A percentile compares a stretch with the other conserved stretches of the same genome.
phyloP scores from a whole-genome alignment of 2,797 vertebrate species.

The Cirrhinus molitorella region DNA sequence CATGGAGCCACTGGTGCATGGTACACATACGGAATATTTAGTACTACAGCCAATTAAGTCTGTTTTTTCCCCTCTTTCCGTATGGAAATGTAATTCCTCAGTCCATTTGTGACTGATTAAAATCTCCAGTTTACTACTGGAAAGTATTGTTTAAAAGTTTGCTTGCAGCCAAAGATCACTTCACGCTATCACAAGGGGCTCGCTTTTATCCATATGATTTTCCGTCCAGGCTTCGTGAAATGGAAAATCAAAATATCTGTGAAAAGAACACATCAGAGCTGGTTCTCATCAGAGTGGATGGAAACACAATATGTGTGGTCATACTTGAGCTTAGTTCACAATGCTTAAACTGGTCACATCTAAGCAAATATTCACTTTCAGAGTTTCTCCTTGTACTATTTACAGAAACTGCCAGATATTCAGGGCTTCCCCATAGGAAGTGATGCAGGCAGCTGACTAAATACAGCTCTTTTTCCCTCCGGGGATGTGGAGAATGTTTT shows the following conservation, averaged over 20 bases:
- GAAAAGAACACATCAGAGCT: not conserved
- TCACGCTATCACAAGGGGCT: constrained; percentile 10
- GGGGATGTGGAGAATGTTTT: constrained; percentile 59
- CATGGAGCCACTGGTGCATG: constrained; percentile 72
- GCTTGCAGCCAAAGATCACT: constrained; percentile 47
- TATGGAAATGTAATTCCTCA: constrained; percentile 4
- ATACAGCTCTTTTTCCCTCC: constrained; percentile 59
- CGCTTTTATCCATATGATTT: constrained; percentile 41
- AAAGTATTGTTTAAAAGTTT: constrained; percentile 48
- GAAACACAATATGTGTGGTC: too few relatives aligned
- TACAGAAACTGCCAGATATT: constrained; percentile 37
- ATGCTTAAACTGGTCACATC: constrained; percentile 7
- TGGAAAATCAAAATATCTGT: constrained; percentile 10
- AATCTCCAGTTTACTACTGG: constrained; percentile 25
- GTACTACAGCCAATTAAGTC: not conserved
- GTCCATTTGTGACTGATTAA: constrained; percentile 18
- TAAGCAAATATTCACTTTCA: constrained; percentile 54
- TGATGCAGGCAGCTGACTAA: constrained; percentile 71
- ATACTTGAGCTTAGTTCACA: not conserved
- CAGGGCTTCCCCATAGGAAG: constrained; percentile 58
- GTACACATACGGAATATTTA: constrained; percentile 36
- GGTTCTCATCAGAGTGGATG: not conserved
- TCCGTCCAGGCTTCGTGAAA: constrained; percentile 42
- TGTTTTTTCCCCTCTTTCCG: not conserved
- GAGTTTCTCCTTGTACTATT: constrained; percentile 32